These are phyloP conservation scores for Saguinus imperator DNA, from an alignment of 2,113 vertebrate genomes.

Conservation along the genomic window DNA sequence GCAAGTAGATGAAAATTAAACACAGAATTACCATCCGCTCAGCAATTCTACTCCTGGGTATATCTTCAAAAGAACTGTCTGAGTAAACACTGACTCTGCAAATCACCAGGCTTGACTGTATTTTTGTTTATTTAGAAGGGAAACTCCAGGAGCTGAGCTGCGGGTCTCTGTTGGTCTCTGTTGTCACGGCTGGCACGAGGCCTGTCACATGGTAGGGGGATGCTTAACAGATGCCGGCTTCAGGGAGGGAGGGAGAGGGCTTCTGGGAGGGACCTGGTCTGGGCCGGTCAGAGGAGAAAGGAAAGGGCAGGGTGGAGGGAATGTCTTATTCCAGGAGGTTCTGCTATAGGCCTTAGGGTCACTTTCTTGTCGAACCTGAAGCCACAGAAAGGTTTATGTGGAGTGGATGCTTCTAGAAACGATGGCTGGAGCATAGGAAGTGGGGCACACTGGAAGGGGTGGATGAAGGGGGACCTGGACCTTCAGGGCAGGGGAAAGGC, in stretches of 20 bases:
- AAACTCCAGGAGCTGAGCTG: neutral
- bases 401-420: too few relatives aligned
- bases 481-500: neutral
- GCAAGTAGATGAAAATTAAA: neutral
- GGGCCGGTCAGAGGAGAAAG: neutral
- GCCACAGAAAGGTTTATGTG: neutral
- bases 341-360: neutral
- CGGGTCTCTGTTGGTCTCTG: neutral
- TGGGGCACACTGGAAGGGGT: neutral
- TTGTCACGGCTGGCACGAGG: fast-evolving
- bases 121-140: neutral
- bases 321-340: fast-evolving
- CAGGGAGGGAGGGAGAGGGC: neutral
- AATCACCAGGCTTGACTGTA: fast-evolving
- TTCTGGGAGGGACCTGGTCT: neutral
- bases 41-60: neutral
- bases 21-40: neutral
- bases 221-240: neutral
- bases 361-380: neutral
- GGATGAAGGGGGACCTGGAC: neutral
- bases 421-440: neutral
- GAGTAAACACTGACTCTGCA: neutral
- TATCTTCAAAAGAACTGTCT: neutral
- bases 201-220: neutral
- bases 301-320: neutral